A percentile compares a stretch with the other conserved stretches of the same genome.
Conservation (phyloP, 2,797 vertebrate species). For the Oryzias dopingdopingensis region DNA sequence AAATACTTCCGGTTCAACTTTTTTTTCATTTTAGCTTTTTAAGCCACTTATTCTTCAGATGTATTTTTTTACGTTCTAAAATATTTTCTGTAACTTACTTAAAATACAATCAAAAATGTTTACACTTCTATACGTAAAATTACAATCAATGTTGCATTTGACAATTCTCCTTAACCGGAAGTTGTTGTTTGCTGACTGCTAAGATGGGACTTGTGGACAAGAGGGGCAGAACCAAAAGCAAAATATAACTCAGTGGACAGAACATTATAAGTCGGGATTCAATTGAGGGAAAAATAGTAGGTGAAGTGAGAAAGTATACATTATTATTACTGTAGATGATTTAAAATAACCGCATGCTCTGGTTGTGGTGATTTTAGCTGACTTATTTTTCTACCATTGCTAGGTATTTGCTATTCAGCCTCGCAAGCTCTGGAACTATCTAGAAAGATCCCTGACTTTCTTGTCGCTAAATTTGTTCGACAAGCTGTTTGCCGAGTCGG, state of each 20-base stretch:
- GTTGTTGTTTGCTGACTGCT: conserved; percentile 34
- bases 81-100: not conserved
- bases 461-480: too few relatives aligned
- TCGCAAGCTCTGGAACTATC: conserved; percentile 31
- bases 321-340: too few relatives aligned
- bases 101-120: not conserved
- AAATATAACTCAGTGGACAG: not conserved
- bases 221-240: not conserved
- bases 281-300: too few relatives aligned
- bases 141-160: not conserved
- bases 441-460: too few relatives aligned
- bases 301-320: too few relatives aligned
- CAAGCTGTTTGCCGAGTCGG: not conserved
- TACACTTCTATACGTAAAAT: accelerated
- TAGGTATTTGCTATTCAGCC: conserved; percentile 43
- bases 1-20: conserved; percentile 62
- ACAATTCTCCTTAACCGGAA: conserved; percentile 42
- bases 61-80: accelerated
- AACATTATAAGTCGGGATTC: too few relatives aligned
- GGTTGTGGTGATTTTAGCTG: too few relatives aligned
- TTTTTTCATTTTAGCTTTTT: not conserved
- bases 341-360: too few relatives aligned
- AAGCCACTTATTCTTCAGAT: accelerated
- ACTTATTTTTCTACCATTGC: not conserved
- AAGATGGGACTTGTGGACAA: conserved; percentile 1